These are phyloP conservation scores for Lycocorax pyrrhopterus DNA, from an alignment of 2,113 vertebrate species.

Conservation along the genomic window DNA sequence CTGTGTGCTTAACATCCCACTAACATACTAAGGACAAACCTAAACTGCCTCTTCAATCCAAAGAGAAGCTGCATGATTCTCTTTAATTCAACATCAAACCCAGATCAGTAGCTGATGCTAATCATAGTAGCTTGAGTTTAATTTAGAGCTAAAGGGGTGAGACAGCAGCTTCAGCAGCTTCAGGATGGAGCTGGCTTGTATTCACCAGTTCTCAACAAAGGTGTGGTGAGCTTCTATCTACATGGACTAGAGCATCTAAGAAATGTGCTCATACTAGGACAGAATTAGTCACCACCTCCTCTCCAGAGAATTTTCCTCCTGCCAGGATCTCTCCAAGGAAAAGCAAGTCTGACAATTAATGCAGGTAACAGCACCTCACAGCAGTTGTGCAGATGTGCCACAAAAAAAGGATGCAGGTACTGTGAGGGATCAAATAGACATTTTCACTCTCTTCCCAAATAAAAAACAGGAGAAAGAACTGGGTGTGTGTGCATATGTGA, in stretches of 20 bases:
- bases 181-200: background rate
- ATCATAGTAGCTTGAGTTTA: background rate
- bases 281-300: background rate
- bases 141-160: background rate
- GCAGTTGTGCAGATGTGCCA: slow-evolving; percentile 8
- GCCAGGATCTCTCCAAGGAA: background rate
- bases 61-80: background rate
- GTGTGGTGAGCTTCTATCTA: background rate
- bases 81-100: background rate
- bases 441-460: background rate
- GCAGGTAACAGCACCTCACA: background rate
- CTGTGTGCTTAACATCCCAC: background rate
- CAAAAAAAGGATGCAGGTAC: background rate
- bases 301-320: background rate
- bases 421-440: fast-evolving
- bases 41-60: background rate
- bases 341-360: background rate
- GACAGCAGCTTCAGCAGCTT: background rate
- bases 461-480: background rate
- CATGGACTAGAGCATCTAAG: background rate
- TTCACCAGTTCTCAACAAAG: background rate
- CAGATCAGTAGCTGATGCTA: background rate
- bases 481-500: background rate
- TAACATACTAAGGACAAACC: background rate
- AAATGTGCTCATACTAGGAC: background rate